Base-by-base conservation (phyloP, 2,113 vertebrate genomes). In the Penelope pileata region DNA sequence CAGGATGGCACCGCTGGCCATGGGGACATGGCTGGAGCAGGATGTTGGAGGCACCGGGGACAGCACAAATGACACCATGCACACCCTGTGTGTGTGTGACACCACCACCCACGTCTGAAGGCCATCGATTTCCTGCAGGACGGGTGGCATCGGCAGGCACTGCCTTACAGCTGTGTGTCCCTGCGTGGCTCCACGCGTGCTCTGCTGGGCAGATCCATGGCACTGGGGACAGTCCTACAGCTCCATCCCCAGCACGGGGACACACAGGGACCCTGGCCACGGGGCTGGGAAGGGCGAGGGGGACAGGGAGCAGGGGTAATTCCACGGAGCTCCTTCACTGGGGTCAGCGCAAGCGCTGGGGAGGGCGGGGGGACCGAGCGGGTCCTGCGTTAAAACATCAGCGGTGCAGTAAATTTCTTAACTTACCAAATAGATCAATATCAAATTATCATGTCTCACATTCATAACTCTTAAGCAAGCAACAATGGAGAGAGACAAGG, bases 401-500 rank as follows among this genome's bases (percentile, higher is more conserved):
- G 16, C 74, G 3, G 59, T 54, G 88, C 97, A 89, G 96, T 96
- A 91, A 94, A 96, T 97, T 97, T 91, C 93, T 95, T 95, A 97
- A 96, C 96, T 97, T 90, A 86, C 94, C 91, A 93, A 97, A 96
- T 96, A 96, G 98, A 99, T 99, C 98, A 98, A 98, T 98, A 98
- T 97, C 97, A 98, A 98, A 99, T 98, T 98, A 98, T 98, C 98
- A 98, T 98, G 98, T 98, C 98, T 97, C 97, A 96, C 98, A 95
- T 98, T 98, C 98, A 98, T 99, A 98, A 99, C 97, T 98, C 96
- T 98, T 96, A 98, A 97, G 97, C 97, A 94, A 97, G 98, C 98
- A 97, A 98, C 98, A 98, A 98, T 98, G 98, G 98, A 98, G 98
- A 98, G 98, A 98, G 98, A 99, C 98, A 99, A 98, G 98, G 98